Conservation (phyloP, 2,113 vertebrate species). For the Muntiacus muntjak region DNA sequence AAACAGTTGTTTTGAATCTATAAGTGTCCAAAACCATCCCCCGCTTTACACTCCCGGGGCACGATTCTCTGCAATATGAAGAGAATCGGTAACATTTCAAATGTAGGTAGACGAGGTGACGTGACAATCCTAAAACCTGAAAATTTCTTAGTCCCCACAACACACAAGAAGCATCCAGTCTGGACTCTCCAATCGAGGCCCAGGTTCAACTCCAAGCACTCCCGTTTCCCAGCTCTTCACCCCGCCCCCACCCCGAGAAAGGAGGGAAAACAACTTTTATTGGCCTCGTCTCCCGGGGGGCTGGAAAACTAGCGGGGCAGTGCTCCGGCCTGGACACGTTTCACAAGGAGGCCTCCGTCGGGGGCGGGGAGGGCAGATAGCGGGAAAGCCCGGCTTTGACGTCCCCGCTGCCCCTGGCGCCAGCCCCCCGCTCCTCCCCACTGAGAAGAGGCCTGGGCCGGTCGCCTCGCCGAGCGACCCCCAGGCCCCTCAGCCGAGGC, state of each 20-base stretch:
- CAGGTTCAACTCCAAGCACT: constrained; percentile 2
- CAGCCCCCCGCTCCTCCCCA: constrained; percentile 41
- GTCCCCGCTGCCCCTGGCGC: background rate
- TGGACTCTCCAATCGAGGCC: background rate
- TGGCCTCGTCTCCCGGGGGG: constrained; percentile 47
- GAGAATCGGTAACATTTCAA: background rate
- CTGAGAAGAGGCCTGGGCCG: background rate
- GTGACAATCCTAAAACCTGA: constrained; percentile 12
- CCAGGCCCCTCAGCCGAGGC: constrained; percentile 36
- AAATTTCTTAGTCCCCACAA: background rate
- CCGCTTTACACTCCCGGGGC: background rate
- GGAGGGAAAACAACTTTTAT: constrained; percentile 77
- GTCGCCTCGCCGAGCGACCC: constrained; percentile 26
- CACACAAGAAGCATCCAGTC: background rate
- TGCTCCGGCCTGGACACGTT: constrained; percentile 34
- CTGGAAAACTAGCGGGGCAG: constrained; percentile 51
- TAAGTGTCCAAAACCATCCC: background rate
- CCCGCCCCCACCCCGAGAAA: constrained; percentile 49
- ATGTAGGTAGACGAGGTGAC: background rate
- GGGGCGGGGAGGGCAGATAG: constrained; percentile 16
- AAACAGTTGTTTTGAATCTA: background rate
- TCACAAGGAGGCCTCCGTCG: background rate
- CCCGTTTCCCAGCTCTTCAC: background rate
- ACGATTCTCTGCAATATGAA: background rate
- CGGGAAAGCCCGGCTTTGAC: background rate